A percentile compares a stretch with the other conserved stretches of the same genome.
Conservation (phyloP, 2,797 vertebrate genomes). For the Bufotes viridis region DNA sequence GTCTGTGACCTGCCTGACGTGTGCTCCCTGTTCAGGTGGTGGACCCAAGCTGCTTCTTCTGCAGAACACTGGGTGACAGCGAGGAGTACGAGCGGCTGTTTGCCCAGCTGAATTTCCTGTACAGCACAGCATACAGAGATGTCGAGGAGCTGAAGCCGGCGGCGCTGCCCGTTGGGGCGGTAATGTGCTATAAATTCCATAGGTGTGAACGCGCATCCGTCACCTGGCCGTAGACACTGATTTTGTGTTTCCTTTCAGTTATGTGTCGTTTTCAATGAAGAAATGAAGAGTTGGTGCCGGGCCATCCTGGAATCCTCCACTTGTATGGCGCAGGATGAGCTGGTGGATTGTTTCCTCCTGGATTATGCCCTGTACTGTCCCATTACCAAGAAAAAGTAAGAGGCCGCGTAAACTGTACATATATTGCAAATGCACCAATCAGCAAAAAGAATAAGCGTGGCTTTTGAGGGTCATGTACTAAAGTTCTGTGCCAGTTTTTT, state of each 20-base stretch:
- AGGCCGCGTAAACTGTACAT: not conserved
- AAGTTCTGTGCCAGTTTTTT: too few species aligned
- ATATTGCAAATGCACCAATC: not conserved
- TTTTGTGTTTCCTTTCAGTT: conserved; percentile 67
- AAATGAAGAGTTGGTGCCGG: conserved; percentile 77
- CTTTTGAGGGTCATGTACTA: too few species aligned
- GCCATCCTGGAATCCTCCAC: conserved; percentile 70
- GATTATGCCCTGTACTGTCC: conserved; percentile 74
- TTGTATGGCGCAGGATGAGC: conserved; percentile 65
- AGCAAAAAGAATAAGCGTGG: too few species aligned
- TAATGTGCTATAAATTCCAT: conserved; percentile 60
- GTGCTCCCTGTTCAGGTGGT: conserved; percentile 68
- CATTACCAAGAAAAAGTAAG: conserved; percentile 72
- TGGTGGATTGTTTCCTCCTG: conserved; percentile 75
- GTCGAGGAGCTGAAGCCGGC: conserved; percentile 67
- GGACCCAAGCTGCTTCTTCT: conserved; percentile 78
- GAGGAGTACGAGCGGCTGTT: conserved; percentile 72
- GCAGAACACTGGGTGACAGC: conserved; percentile 65
- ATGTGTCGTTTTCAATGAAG: conserved; percentile 74
- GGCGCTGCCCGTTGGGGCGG: conserved; percentile 73
- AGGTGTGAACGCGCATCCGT: not conserved
- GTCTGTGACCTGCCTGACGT: not conserved
- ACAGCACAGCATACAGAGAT: conserved; percentile 63
- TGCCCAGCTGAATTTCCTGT: conserved; percentile 73
- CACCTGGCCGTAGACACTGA: not conserved